These are phyloP conservation scores for Toxonevra muliebris DNA, from an alignment of 2,888 invertebrate species.

Conservation along the genomic window DNA sequence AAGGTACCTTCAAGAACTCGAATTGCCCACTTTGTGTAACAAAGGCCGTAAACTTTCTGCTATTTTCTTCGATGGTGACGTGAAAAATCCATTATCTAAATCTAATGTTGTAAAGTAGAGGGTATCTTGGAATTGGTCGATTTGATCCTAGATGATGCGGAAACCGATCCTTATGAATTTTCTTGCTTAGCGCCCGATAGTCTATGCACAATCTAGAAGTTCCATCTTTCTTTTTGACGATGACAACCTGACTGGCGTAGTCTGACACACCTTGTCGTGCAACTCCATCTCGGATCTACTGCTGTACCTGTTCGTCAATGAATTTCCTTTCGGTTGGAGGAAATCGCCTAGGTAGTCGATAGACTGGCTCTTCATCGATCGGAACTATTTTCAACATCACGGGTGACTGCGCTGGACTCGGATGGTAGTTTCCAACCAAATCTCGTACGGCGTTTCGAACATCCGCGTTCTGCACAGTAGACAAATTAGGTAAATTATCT, in stretches of 20 bases:
- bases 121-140: slow-evolving; percentile 46
- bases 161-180: slow-evolving; percentile 40
- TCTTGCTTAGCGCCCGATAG: slow-evolving; percentile 36
- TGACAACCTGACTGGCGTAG: slow-evolving; percentile 43
- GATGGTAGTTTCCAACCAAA: neutral
- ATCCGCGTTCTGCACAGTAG: neutral
- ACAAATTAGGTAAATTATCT: neutral
- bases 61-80: slow-evolving; percentile 43
- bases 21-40: too few species aligned
- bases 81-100: slow-evolving; percentile 54
- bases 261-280: slow-evolving; percentile 34
- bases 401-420: slow-evolving; percentile 1
- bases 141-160: slow-evolving; percentile 45
- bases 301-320: slow-evolving; percentile 18
- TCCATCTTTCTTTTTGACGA: slow-evolving; percentile 44
- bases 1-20: too few species aligned
- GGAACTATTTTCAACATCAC: slow-evolving; percentile 26
- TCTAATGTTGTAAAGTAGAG: slow-evolving; percentile 46
- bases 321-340: slow-evolving; percentile 21
- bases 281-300: slow-evolving; percentile 24
- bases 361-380: slow-evolving; percentile 26
- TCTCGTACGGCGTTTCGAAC: neutral
- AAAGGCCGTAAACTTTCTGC: slow-evolving; percentile 46
- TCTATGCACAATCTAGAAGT: slow-evolving; percentile 43
- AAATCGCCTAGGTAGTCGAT: slow-evolving; percentile 27